Percentiles rank a stretch among this genome's conserved stretches.
These are phyloP conservation scores for Oligia latruncula DNA, from an alignment of 2,888 invertebrate genomes.

Conservation along the genomic window DNA sequence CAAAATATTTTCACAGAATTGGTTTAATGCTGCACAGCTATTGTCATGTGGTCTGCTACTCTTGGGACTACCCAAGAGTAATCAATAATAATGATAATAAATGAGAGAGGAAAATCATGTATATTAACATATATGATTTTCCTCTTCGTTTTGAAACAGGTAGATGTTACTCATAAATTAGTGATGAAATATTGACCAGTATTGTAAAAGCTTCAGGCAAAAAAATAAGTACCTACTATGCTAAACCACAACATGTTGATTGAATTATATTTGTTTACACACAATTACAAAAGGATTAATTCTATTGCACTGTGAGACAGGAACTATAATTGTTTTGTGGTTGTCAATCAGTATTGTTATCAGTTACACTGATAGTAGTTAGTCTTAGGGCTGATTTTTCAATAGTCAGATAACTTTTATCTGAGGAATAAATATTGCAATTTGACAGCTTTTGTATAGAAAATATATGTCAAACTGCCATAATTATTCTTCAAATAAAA, in stretches of 20 bases:
- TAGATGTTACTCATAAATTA: too few species aligned
- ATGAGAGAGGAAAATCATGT: too few species aligned
- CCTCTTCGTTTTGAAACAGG: not conserved
- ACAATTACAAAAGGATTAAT: not conserved
- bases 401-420: too few species aligned
- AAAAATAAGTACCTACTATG: not conserved
- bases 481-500: too few species aligned
- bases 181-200: slow-evolving; percentile 30
- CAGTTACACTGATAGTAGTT: not conserved
- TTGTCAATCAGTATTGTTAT: not conserved
- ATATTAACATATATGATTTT: not conserved
- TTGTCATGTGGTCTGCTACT: not conserved
- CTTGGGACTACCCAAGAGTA: too few species aligned
- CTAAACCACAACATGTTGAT: slow-evolving; percentile 10
- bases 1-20: not conserved
- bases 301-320: not conserved
- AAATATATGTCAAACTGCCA: too few species aligned
- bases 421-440: too few species aligned
- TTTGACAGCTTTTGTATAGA: too few species aligned
- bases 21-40: not conserved
- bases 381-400: too few species aligned
- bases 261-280: slow-evolving; percentile 12
- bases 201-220: slow-evolving; percentile 6
- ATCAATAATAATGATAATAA: too few species aligned
- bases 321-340: slow-evolving; percentile 7